phyloP scores from a whole-genome alignment of 2,888 invertebrate genomes.

The Troides aeacus region DNA sequence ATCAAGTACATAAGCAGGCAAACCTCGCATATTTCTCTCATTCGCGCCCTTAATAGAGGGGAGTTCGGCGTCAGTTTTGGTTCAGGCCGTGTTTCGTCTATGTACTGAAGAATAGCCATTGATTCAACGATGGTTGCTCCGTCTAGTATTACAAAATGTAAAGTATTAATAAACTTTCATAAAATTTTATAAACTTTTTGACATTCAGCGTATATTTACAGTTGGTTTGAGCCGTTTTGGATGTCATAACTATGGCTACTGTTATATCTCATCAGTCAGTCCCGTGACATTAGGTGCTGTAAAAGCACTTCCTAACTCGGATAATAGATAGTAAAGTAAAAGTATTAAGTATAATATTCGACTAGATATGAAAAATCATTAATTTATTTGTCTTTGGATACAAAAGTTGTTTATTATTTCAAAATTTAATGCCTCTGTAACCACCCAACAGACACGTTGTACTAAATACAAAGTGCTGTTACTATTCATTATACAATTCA shows the following conservation, averaged over 20 bases:
- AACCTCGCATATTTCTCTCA: constrained; percentile 74
- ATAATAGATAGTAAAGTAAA: too few species aligned
- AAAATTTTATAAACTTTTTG: not conserved
- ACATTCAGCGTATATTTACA: not conserved
- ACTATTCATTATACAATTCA: constrained; percentile 39
- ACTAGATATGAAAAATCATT: too few species aligned
- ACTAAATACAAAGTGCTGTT: constrained; percentile 14
- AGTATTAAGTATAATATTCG: too few species aligned
- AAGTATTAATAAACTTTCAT: not conserved
- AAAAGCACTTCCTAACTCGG: too few species aligned
- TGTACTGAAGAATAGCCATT: constrained; percentile 83
- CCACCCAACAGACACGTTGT: not conserved
- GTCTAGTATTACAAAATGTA: constrained; percentile 47
- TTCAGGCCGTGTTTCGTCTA: constrained; percentile 81
- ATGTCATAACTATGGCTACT: too few species aligned
- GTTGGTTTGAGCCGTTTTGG: not conserved
- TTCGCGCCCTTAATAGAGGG: constrained; percentile 75
- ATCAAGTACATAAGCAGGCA: constrained; percentile 4
- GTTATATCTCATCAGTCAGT: too few species aligned
- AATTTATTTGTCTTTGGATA: too few species aligned
- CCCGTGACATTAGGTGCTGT: too few species aligned
- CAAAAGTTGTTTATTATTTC: not conserved
- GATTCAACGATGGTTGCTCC: constrained; percentile 65
- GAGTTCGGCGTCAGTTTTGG: constrained; percentile 77
- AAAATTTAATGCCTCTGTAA: not conserved